Evolutionary conservation across 53 echinoderm and acorn worm species (phyloP).

Genomic region (Zoroaster sp.): DNA sequence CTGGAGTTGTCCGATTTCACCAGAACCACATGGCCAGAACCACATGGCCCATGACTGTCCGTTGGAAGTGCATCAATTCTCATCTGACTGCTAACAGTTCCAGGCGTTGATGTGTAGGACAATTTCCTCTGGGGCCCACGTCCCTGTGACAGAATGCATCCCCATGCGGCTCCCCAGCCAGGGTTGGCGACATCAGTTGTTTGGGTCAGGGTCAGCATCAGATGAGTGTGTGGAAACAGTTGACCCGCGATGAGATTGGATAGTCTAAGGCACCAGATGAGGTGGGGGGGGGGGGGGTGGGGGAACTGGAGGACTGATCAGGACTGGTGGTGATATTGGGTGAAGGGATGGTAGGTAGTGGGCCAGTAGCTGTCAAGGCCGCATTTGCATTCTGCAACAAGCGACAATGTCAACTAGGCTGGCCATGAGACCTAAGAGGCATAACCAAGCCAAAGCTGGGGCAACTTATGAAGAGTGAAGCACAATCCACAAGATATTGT

Average conservation of each 20-base stretch:
- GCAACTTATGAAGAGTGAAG: neutral
- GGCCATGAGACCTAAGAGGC: slow-evolving; percentile 23
- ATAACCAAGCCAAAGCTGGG: neutral
- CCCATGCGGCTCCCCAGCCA: slow-evolving; percentile 1
- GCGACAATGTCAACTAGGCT: slow-evolving; percentile 7
- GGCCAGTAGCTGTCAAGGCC: neutral
- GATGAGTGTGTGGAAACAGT: neutral
- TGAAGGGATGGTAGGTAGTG: neutral
- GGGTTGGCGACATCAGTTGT: slow-evolving; percentile 1
- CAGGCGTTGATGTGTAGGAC: neutral
- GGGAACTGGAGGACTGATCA: neutral
- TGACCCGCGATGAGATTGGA: neutral
- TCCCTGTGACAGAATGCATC: neutral
- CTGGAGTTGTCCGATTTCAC: too few relatives aligned
- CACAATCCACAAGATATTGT: neutral
- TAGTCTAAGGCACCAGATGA: neutral
- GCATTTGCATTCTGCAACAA: slow-evolving; percentile 6
- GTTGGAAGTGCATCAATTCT: too few relatives aligned
- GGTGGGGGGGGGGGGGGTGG: too few relatives aligned
- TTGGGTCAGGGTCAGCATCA: neutral
- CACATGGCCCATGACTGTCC: too few relatives aligned
- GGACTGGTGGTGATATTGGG: neutral
- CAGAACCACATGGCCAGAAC: too few relatives aligned
- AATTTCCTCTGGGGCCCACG: neutral
- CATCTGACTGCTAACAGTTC: too few relatives aligned